phyloP scores from a whole-genome alignment of 2,888 invertebrate species.

The Acrobasis repandana region DNA sequence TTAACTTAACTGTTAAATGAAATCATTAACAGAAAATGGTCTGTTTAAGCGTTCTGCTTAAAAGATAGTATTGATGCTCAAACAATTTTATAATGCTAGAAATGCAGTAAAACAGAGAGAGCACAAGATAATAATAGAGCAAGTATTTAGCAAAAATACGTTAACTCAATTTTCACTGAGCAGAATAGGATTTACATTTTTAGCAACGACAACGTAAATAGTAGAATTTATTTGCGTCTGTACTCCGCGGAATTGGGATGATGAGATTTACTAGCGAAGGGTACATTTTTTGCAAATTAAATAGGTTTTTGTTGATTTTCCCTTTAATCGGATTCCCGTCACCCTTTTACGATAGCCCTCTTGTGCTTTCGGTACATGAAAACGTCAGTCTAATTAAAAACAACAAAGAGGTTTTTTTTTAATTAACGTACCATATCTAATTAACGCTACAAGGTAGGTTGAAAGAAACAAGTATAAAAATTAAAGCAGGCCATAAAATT shows the following conservation, averaged over 20 bases:
- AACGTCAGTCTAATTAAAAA: background rate
- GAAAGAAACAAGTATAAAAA: too few relatives aligned
- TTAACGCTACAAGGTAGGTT: background rate
- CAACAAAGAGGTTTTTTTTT: background rate
- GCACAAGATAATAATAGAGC: too few relatives aligned
- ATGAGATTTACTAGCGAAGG: background rate
- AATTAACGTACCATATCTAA: background rate
- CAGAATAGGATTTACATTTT: background rate
- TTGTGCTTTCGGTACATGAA: background rate
- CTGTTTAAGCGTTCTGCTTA: too few relatives aligned
- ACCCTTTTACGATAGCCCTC: background rate
- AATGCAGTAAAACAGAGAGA: too few relatives aligned
- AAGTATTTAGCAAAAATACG: too few relatives aligned
- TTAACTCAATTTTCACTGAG: background rate
- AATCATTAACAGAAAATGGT: too few relatives aligned
- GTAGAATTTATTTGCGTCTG: background rate
- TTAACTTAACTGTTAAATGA: too few relatives aligned
- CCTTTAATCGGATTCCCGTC: background rate
- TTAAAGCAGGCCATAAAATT: too few relatives aligned
- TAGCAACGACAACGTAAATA: background rate
- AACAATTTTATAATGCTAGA: too few relatives aligned
- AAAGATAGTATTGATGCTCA: too few relatives aligned
- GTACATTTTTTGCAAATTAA: background rate
- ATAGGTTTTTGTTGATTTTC: slow-evolving; percentile 1
- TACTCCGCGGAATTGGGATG: background rate